Base-by-base conservation (phyloP, 2,113 vertebrate genomes). In the Phaethornis superciliosus region DNA sequence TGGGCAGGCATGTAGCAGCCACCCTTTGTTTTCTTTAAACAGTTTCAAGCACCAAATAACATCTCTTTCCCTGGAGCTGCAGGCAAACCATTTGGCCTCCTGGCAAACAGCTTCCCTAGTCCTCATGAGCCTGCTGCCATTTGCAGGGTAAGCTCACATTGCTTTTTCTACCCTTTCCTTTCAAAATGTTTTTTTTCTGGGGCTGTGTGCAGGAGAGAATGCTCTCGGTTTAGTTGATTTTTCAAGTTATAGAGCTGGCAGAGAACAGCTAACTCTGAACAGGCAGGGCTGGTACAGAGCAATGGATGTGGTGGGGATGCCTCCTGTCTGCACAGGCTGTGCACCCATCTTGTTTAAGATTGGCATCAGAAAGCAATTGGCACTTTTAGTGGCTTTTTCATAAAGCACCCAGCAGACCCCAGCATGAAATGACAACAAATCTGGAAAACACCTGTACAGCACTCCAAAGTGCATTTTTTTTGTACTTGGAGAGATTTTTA, bases 11-110 rank as follows among this genome's bases (percentile, higher is more conserved):
- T 52, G 68, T 58, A 89, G 69, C 86, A 88, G 72, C 47, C 90
- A 85, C 70, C 79, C 90, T 93, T 96, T 96, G 95, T 95, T 97
- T 95, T 85, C 90, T 90, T 88, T 93, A 93, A 84, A 94, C 0
- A 30, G 56, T 95, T 96, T 94, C 80, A 75, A 85, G 69, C 58
- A 92, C 91, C 74, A 82, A 93, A 80, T 30, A 87, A 44, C 9
- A 46, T 92, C 69, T 89, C 91, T 94, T 90, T 94, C 90, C 54
- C 81, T 2, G 28, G 89, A 85, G 86, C 83, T 90, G 83, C 69
- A 78, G 89, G 88, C 83, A 88, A 88, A 68, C 76, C 93, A 95
- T 94, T 95, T 94, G 94, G 90, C 83, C 89, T 90, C 60, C 93
- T 94, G 95, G 93, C 92, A 94, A 69, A 62, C 22, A 55, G 70